Conservation (phyloP, 1,140 invertebrate genomes). For the Pygmarrhopalites habei region DNA sequence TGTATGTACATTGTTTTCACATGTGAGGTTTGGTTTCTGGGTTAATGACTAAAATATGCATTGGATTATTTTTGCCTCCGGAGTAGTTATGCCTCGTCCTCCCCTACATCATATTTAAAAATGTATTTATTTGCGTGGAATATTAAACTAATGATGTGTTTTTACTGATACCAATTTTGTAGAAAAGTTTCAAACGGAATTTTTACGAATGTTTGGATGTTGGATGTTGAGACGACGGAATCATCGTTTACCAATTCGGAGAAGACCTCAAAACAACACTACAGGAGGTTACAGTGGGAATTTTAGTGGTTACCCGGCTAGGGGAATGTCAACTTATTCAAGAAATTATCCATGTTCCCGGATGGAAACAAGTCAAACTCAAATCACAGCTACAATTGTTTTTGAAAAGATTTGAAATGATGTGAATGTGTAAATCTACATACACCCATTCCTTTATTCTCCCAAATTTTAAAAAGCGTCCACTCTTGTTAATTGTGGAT, state of each 20-base stretch:
- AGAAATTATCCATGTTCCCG: constrained; percentile 10
- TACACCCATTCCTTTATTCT: background rate
- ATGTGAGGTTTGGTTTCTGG: too few species aligned
- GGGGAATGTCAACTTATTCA: constrained; percentile 16
- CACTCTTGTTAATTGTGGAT: too few species aligned
- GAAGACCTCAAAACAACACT: constrained; percentile 1
- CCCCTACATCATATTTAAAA: too few species aligned
- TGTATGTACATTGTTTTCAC: too few species aligned
- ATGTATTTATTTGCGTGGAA: too few species aligned
- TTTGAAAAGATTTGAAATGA: background rate
- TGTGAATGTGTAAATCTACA: background rate
- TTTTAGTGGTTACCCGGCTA: background rate
- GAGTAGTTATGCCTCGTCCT: too few species aligned
- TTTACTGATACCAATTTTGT: constrained; percentile 34
- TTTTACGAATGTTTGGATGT: constrained; percentile 53
- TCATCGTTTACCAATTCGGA: constrained; percentile 11
- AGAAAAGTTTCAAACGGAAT: constrained; percentile 60
- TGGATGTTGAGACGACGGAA: background rate
- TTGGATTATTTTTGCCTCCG: too few species aligned
- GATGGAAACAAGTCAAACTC: background rate
- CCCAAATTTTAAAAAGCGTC: background rate
- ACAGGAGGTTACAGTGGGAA: background rate
- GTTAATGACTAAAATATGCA: too few species aligned
- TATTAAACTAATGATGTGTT: too few species aligned
- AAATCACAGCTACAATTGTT: background rate